Conservation (phyloP, 2,113 vertebrate species). For the Todiramphus chloris region DNA sequence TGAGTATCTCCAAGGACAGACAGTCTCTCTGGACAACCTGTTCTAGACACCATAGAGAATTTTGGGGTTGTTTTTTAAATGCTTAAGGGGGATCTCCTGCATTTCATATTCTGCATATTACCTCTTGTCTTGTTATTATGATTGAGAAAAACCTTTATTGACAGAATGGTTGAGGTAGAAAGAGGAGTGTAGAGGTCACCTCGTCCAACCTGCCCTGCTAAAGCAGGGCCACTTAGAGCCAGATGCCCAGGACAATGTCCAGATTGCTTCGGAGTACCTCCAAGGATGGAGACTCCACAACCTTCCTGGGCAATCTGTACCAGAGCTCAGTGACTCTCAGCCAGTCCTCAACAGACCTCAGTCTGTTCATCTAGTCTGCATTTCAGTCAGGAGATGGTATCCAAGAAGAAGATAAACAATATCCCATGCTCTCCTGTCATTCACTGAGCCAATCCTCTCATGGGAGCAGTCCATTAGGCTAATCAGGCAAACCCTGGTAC, state of each 20-base stretch:
- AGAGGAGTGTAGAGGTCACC: background rate
- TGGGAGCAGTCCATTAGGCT: background rate
- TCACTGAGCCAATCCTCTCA: background rate
- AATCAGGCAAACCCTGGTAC: background rate
- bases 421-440: background rate
- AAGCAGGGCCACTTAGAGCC: background rate
- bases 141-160: background rate
- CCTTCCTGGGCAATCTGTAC: background rate
- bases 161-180: background rate
- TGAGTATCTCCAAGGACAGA: background rate
- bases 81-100: too few species aligned
- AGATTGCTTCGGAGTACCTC: background rate
- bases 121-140: background rate
- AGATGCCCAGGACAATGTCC: background rate
- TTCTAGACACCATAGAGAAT: background rate
- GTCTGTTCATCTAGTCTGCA: background rate
- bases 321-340: background rate
- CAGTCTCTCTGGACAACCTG: background rate
- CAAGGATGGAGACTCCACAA: background rate
- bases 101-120: background rate
- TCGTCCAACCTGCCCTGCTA: background rate
- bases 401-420: background rate
- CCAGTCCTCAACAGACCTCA: background rate
- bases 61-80: too few species aligned
- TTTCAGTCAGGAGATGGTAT: background rate